Conservation (phyloP, 2,797 vertebrate species). For the Anguilla anguilla region DNA sequence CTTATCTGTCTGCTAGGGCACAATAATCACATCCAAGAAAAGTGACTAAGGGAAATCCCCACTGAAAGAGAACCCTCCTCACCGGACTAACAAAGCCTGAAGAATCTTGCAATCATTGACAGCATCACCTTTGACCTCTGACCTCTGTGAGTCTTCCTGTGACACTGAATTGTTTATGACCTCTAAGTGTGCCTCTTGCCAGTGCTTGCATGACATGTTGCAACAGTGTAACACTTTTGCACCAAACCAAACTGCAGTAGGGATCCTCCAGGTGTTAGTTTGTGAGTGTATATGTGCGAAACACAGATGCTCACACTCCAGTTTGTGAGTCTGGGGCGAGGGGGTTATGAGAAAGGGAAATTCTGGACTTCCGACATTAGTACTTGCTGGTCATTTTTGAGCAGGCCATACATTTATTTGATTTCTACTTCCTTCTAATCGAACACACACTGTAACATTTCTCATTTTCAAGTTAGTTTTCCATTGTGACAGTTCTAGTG, state of each 20-base stretch:
- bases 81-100: not conserved
- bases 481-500: not conserved
- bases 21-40: conserved; percentile 27
- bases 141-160: conserved; percentile 12
- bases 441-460: not conserved
- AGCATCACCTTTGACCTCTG: not conserved
- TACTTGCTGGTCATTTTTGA: not conserved
- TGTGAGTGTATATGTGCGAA: not conserved
- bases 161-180: conserved; percentile 25
- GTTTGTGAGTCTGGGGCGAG: not conserved
- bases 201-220: not conserved
- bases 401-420: not conserved
- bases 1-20: conserved; percentile 39
- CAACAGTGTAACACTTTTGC: conserved; percentile 18
- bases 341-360: not conserved
- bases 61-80: not conserved
- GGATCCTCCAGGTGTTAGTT: not conserved
- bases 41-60: conserved; percentile 33
- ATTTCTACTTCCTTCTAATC: not conserved
- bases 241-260: conserved; percentile 17
- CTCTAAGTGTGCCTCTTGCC: conserved; percentile 21
- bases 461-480: not conserved
- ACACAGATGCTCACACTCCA: not conserved
- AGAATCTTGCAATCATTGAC: not conserved
- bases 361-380: not conserved